These are phyloP conservation scores for Lamellibrachia satsuma DNA, from an alignment of 2,888 invertebrate genomes.

Conservation along the genomic window DNA sequence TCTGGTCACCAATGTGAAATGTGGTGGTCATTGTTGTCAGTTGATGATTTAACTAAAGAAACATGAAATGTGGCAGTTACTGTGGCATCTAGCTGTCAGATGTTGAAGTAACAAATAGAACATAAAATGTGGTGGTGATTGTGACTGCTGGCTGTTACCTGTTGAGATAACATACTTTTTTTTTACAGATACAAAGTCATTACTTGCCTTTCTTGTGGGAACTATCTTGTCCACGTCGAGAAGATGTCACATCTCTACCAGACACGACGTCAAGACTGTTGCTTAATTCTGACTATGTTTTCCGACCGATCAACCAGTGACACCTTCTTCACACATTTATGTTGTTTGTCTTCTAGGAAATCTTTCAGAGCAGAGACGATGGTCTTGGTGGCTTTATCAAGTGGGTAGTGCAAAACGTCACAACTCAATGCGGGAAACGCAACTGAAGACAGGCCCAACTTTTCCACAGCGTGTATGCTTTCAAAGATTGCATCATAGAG, in stretches of 20 bases:
- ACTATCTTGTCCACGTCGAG: background rate
- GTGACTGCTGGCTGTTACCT: no score
- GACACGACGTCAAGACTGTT: background rate
- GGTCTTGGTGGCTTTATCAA: slow-evolving; percentile 17
- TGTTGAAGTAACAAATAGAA: no score
- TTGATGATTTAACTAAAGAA: accelerated
- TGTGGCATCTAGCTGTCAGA: no score
- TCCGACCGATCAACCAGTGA: background rate
- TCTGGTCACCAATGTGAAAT: no score
- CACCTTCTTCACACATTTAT: background rate
- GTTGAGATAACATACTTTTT: background rate
- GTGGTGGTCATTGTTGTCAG: no score
- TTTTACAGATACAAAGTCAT: background rate
- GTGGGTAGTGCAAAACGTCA: slow-evolving; percentile 47
- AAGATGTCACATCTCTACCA: background rate
- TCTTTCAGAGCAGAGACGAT: background rate
- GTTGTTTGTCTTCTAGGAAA: background rate
- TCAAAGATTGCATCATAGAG: slow-evolving; percentile 42
- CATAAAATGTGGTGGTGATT: no score
- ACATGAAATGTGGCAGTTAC: no score
- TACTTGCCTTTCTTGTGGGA: background rate
- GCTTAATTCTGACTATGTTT: background rate
- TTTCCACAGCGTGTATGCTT: slow-evolving; percentile 37
- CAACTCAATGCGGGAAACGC: slow-evolving; percentile 54
- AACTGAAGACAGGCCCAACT: slow-evolving; percentile 39